Evolutionary conservation across 2,113 vertebrate genomes (phyloP).

Genomic region (Hypanus sabinus): DNA sequence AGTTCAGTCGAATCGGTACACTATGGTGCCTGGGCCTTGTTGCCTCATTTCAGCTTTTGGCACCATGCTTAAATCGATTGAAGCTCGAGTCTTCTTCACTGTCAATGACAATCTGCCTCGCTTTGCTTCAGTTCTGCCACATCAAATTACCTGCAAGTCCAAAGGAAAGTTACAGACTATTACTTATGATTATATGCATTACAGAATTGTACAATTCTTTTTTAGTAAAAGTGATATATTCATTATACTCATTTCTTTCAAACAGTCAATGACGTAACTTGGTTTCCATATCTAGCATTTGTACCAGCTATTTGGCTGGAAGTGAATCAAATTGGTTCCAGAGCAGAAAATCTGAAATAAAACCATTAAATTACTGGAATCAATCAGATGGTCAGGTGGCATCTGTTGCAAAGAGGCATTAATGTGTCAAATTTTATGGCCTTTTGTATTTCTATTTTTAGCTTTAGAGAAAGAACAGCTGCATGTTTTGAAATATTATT

Average conservation of each 20-base stretch:
- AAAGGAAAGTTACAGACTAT: no score
- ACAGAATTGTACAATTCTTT: background rate
- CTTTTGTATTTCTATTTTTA: background rate
- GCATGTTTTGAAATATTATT: background rate
- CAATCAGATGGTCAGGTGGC: background rate
- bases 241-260: background rate
- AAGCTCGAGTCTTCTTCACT: no score
- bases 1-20: no score
- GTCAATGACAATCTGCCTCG: no score
- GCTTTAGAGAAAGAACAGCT: background rate
- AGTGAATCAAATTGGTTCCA: background rate
- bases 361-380: background rate
- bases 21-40: no score
- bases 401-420: background rate
- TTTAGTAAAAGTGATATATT: background rate
- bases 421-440: background rate
- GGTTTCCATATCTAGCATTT: background rate
- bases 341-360: background rate
- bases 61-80: no score
- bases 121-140: no score
- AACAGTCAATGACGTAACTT: background rate
- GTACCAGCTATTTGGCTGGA: background rate
- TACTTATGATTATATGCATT: background rate
- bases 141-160: no score
- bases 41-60: no score